phyloP scores from a whole-genome alignment of 2,888 invertebrate genomes.

The Selenia dentaria region DNA sequence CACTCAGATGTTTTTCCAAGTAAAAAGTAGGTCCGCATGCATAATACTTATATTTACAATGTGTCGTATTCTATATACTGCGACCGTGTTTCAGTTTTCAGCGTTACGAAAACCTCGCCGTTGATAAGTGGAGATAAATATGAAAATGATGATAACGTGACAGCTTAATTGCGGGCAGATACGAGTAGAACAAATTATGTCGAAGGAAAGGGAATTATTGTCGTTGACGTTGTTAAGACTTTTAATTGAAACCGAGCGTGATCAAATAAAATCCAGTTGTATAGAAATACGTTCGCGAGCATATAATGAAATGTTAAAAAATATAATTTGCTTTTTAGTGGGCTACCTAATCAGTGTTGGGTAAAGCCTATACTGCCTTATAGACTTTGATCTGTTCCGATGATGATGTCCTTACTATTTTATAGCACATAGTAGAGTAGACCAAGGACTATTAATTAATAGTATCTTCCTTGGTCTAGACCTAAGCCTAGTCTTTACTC shows the following conservation, averaged over 20 bases:
- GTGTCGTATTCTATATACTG: constrained; percentile 21
- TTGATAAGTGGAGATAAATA: constrained; percentile 34
- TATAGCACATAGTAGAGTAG: no score
- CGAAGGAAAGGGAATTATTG: not conserved
- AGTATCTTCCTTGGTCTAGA: no score
- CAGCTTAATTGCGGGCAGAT: constrained; percentile 29
- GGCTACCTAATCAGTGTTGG: no score
- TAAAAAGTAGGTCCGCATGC: constrained; percentile 1
- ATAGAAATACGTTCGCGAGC: no score
- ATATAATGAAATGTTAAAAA: no score
- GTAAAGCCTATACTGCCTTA: no score
- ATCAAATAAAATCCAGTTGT: not conserved
- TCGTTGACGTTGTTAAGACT: not conserved
- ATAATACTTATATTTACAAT: constrained; percentile 20
- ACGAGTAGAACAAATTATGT: constrained; percentile 16
- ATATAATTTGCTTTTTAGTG: no score
- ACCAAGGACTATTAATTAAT: no score
- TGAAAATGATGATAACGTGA: constrained; percentile 31
- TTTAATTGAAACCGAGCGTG: not conserved
- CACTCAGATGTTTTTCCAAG: no score
- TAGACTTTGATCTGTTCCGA: no score
- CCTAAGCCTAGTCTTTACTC: no score
- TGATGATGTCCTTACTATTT: no score
- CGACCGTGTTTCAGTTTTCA: constrained; percentile 45
- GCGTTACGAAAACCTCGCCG: constrained; percentile 34